Evolutionary conservation across 2,888 invertebrate species (phyloP).

Genomic region (Disparrhopalites patrizii): DNA sequence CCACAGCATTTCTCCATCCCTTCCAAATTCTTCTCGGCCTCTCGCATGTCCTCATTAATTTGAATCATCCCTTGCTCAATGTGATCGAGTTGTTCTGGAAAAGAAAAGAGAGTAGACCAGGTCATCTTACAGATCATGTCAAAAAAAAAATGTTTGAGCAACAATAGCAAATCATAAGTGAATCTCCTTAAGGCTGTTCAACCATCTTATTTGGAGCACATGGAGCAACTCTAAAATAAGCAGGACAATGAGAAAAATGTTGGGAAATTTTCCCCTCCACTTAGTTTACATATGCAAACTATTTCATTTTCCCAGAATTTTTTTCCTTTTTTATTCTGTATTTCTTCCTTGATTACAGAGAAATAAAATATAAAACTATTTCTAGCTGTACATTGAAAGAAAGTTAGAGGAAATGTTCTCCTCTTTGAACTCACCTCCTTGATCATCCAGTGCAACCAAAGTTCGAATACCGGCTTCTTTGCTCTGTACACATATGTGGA

Average conservation of each 20-base stretch:
- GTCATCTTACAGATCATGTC: background rate
- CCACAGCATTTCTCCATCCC: conserved; percentile 57
- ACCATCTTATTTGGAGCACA: too few relatives aligned
- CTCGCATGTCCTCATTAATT: conserved; percentile 48
- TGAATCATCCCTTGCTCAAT: conserved; percentile 48
- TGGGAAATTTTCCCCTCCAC: background rate
- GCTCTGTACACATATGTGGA: conserved; percentile 62
- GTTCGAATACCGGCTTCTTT: conserved; percentile 99
- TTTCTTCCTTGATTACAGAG: background rate
- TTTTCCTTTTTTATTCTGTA: background rate
- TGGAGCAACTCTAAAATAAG: too few relatives aligned
- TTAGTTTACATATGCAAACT: background rate
- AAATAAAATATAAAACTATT: too few relatives aligned
- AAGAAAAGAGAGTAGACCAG: background rate
- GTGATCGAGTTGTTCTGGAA: conserved; percentile 47
- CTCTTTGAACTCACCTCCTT: conserved; percentile 95
- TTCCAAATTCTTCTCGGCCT: conserved; percentile 48
- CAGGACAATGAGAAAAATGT: too few relatives aligned
- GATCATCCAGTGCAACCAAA: conserved; percentile 99
- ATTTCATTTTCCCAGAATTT: background rate
- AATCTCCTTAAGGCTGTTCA: background rate
- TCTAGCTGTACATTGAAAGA: too few relatives aligned
- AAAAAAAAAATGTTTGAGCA: background rate
- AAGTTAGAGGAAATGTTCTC: too few relatives aligned
- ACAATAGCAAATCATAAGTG: background rate